These are phyloP conservation scores for Drosophila birchii DNA, from an alignment of 2,888 invertebrate genomes.

Conservation along the genomic window DNA sequence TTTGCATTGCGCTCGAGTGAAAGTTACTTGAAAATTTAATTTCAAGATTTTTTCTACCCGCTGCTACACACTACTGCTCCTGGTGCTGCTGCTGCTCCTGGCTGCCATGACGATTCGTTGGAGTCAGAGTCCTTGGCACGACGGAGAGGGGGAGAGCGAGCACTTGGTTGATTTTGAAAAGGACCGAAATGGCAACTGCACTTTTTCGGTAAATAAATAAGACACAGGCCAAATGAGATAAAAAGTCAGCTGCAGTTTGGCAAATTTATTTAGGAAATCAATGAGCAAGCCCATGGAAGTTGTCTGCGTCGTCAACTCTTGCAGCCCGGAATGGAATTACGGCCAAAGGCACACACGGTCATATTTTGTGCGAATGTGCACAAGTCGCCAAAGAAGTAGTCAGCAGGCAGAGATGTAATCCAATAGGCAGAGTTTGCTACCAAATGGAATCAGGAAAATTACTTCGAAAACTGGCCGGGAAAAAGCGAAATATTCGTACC, in stretches of 20 bases:
- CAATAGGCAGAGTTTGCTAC: slow-evolving; percentile 37
- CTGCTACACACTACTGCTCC: background rate
- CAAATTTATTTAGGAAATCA: slow-evolving; percentile 71
- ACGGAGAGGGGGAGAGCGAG: slow-evolving; percentile 5
- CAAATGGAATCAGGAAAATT: slow-evolving; percentile 37
- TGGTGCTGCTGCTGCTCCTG: background rate
- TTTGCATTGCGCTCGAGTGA: slow-evolving; percentile 79
- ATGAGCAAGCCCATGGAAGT: slow-evolving; percentile 55
- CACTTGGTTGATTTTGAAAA: slow-evolving; percentile 40
- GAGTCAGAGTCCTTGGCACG: slow-evolving; percentile 35
- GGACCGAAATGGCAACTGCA: slow-evolving; percentile 58
- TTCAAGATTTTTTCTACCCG: slow-evolving; percentile 61
- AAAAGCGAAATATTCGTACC: slow-evolving; percentile 19
- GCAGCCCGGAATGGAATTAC: slow-evolving; percentile 51
- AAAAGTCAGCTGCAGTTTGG: slow-evolving; percentile 57
- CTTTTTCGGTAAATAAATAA: slow-evolving; percentile 72
- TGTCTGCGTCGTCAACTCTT: slow-evolving; percentile 50
- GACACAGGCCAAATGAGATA: slow-evolving; percentile 55
- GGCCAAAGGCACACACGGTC: slow-evolving; percentile 26
- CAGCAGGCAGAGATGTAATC: slow-evolving; percentile 22
- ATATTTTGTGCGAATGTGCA: slow-evolving; percentile 45
- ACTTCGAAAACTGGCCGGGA: slow-evolving; percentile 21
- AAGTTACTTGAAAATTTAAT: slow-evolving; percentile 80
- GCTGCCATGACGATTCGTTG: slow-evolving; percentile 14
- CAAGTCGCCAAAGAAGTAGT: background rate